Base-by-base conservation (phyloP, 2,888 invertebrate species). In the Melinopterus prodromus region DNA sequence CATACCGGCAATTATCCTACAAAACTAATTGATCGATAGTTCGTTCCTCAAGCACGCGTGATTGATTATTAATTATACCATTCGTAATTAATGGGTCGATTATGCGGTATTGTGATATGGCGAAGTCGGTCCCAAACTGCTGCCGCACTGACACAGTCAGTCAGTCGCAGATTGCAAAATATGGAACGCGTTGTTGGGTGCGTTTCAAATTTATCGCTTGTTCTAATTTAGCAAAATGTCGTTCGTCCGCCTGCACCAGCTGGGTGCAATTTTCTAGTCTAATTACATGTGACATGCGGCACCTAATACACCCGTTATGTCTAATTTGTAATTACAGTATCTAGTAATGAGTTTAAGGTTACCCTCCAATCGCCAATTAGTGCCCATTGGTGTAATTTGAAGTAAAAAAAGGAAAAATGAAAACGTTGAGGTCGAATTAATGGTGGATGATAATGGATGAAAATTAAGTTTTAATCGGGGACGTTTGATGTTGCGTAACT, bases 31-130 rank as follows among this genome's bases (percentile, higher is more conserved):
- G 53, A 53, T 53, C 53, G 53, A 53, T 53, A 53, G 53, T 53
- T 53, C 53, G 26, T 26, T 26, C 26, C 26, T 26, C 26, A 26
- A 26, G 26, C 26, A 2, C 26, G 53, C 53, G 53, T 53, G 53
- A 53, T 53, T 53, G 53, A 53, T 53, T 53, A 53, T 53, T 53
- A 53, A 53, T 53, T 53, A 53, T 53, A 53, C 53, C 53, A 53
- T 53, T 53, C 53, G 53, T 53, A 53, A 53, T 53, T 53, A 53
- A 53, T 53, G 53, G 53, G 9, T 53, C 53, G 53, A 53, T 53
- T 53, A 53, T 53, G 53, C 53, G 9, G 53, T 53, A 53, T 53
- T 53, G 53, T 53, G 12, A 53, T 53, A 26, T 26, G 26, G 53
- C 53, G 53, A 53, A 53, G 53, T 53, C 53, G 53, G 53, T 53